These are phyloP conservation scores for Notechis scutatus DNA, from an alignment of 2,113 vertebrate genomes.

Conservation along the genomic window DNA sequence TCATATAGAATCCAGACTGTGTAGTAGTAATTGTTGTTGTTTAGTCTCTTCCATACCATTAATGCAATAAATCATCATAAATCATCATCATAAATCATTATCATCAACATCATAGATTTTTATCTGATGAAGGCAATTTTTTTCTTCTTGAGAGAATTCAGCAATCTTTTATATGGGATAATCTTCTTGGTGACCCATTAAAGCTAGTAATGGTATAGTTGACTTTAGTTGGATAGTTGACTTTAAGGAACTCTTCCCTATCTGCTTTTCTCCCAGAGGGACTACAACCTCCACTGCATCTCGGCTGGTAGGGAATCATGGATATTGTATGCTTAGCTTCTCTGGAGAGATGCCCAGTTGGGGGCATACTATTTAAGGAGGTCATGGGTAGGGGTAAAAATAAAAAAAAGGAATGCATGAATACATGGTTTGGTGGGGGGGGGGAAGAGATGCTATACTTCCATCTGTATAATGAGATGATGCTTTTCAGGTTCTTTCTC, in stretches of 20 bases:
- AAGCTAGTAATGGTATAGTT: neutral
- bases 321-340: neutral
- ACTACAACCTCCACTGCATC: neutral
- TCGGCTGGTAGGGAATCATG: neutral
- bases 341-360: neutral
- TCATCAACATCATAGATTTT: neutral
- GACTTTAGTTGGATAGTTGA: neutral
- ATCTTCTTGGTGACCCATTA: neutral
- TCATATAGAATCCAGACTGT: neutral
- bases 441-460: neutral
- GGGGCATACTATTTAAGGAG: neutral
- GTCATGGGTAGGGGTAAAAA: neutral
- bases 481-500: neutral
- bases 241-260: neutral
- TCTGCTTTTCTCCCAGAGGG: neutral
- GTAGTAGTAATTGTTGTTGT: neutral
- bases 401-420: neutral
- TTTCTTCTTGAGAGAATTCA: neutral
- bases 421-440: neutral
- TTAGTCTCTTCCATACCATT: neutral
- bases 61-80: neutral
- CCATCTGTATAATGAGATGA: neutral
- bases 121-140: neutral
- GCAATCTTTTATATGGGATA: neutral
- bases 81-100: neutral